Evolutionary conservation across 1,140 invertebrate genomes (phyloP).

Genomic region (Muscidifurax raptorellus): DNA sequence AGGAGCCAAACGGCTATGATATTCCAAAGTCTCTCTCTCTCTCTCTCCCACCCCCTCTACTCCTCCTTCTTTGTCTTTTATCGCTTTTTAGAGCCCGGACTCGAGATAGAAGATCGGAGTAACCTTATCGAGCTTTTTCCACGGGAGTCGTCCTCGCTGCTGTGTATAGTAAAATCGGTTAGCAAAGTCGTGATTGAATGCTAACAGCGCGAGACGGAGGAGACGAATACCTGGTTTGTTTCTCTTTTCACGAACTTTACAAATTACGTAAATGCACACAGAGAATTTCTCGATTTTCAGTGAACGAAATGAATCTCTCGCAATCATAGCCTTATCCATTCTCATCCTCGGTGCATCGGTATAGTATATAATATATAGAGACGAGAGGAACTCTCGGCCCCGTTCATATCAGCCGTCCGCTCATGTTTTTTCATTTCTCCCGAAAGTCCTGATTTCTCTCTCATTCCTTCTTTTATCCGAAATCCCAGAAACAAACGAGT

Average conservation of each 20-base stretch:
- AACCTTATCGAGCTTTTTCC: not conserved
- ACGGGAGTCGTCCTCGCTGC: too few relatives aligned
- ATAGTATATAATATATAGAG: too few relatives aligned
- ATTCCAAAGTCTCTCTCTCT: not conserved
- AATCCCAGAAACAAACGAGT: constrained; percentile 17
- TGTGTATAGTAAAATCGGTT: too few relatives aligned
- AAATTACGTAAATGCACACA: not conserved
- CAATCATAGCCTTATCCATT: not conserved
- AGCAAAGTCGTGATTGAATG: too few relatives aligned
- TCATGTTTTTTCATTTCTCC: constrained; percentile 5
- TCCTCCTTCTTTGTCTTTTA: not conserved
- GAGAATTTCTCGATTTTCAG: too few relatives aligned
- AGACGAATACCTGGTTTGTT: not conserved
- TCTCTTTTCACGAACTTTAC: not conserved
- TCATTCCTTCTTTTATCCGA: not conserved
- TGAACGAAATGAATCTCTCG: not conserved
- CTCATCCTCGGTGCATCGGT: not conserved
- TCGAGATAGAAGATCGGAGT: not conserved
- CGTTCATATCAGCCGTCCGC: not conserved
- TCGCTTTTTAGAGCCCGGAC: not conserved
- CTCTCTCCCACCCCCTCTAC: not conserved
- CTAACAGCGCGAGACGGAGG: too few relatives aligned
- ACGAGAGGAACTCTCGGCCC: not conserved
- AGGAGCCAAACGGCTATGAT: constrained; percentile 26
- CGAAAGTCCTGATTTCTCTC: not conserved